These are phyloP conservation scores for Nycticryphes semicollaris DNA, from an alignment of 2,113 vertebrate species.

Conservation along the genomic window DNA sequence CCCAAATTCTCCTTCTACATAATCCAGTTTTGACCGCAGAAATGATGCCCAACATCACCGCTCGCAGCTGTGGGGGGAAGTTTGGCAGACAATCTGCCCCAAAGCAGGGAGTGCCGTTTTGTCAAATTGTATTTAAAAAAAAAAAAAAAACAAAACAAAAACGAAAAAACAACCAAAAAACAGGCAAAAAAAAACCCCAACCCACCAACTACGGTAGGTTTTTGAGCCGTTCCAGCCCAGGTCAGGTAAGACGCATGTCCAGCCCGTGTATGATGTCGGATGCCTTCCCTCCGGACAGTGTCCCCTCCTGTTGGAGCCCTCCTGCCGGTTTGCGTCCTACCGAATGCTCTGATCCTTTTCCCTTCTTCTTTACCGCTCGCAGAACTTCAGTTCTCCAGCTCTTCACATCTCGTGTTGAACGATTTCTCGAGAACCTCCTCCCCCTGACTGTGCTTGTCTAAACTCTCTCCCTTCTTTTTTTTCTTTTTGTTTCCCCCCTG, in stretches of 20 bases:
- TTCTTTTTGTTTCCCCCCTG: neutral
- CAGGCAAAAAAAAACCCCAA: too few species aligned
- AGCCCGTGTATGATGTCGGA: slow-evolving; percentile 25
- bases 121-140: neutral
- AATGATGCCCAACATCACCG: neutral
- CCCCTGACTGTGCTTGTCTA: slow-evolving; percentile 53
- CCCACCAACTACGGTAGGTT: neutral
- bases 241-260: slow-evolving; percentile 50
- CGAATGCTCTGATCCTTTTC: neutral
- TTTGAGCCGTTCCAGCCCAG: neutral
- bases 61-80: rapidly evolving
- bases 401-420: slow-evolving; percentile 24
- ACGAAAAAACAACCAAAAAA: too few species aligned
- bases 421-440: slow-evolving; percentile 24
- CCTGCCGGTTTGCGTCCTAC: slow-evolving; percentile 39
- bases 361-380: slow-evolving; percentile 16
- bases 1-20: neutral
- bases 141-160: too few species aligned
- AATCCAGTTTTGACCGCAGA: neutral
- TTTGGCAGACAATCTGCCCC: neutral
- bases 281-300: slow-evolving; percentile 10
- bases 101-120: neutral
- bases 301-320: slow-evolving; percentile 29
- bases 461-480: slow-evolving; percentile 68
- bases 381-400: slow-evolving; percentile 7